Base-by-base conservation (phyloP, 2,888 invertebrate genomes). In the Brenthis daphne region DNA sequence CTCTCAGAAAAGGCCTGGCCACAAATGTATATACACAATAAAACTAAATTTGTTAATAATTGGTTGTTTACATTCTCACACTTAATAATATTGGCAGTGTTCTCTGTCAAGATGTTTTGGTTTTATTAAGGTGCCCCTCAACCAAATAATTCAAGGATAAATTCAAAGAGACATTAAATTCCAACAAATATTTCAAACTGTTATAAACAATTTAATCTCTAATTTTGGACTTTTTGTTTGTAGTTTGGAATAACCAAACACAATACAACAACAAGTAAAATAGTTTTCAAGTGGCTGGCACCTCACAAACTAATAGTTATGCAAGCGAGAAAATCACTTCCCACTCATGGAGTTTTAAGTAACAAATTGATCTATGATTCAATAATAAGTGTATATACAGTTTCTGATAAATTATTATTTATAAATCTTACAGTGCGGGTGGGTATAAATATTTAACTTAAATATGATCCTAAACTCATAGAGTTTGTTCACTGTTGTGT, bases 401-500 rank as follows among this genome's bases (percentile, higher is more conserved):
- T 55, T 37, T 61, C 60, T 8, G 43, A 54, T 67, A 66, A 66
- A 54, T 60, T 55, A 57, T 13, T 56, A 8, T 58, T 24, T 56
- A 61, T 51, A 56, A 56, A 65, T 61, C 57, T 65, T 61, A 56
- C 53, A 57, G 29, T 57, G 60, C 20, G 57, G 65, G 65, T 69
- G 65, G 65, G 55, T 65, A 61, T 69, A 65, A 65, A 61, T 69
- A 65, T 47, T 43, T 63, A 73, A 75, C 56, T 64, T 68, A 77
- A 76, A 76, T 74, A 20, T 53, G 63, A 37, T 61, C 53, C 72
- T 81, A 77, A 65, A 75, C 83, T 91, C 88, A 91, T 76, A 92
- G 86, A 55, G 85, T 73, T 74, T 85, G 85, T 56, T 91, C 90
- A 6, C 79, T 77, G 57, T 82, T 85, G 66, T 85, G 85, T 75